phyloP scores from a whole-genome alignment of 2,113 vertebrate genomes.

The Stomatorhinus ivindoensis region DNA sequence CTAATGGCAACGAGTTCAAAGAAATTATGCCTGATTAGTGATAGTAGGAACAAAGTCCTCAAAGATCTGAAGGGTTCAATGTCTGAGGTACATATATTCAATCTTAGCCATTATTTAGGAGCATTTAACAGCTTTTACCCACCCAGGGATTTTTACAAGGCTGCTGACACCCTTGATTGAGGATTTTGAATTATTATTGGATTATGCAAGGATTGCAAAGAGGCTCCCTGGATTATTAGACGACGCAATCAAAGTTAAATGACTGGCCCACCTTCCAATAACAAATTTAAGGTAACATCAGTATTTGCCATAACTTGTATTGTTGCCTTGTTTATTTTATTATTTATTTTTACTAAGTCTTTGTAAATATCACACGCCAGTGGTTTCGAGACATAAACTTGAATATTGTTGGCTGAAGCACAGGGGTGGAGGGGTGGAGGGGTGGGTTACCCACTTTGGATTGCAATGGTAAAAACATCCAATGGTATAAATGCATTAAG shows the following conservation, averaged over 20 bases:
- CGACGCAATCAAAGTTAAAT: background rate
- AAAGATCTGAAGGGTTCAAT: background rate
- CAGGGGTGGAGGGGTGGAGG: too few species aligned
- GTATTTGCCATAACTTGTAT: background rate
- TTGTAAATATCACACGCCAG: background rate
- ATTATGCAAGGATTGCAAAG: background rate
- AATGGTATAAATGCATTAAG: background rate
- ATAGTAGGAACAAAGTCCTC: background rate
- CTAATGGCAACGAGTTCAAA: background rate
- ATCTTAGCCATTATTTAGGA: background rate
- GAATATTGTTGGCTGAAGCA: background rate
- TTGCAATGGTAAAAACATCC: background rate
- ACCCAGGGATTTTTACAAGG: background rate
- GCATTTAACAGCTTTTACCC: background rate
- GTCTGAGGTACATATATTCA: background rate
- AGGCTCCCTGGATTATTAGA: background rate
- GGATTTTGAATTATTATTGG: constrained; percentile 6
- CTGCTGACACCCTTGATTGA: background rate
- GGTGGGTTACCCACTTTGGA: background rate
- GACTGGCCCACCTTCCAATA: background rate
- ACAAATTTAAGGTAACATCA: background rate
- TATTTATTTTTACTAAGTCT: background rate
- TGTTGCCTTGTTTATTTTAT: background rate
- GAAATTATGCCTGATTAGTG: background rate
- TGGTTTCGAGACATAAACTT: background rate